phyloP scores from a whole-genome alignment of 2,797 vertebrate genomes.

The Chiloscyllium punctatum region DNA sequence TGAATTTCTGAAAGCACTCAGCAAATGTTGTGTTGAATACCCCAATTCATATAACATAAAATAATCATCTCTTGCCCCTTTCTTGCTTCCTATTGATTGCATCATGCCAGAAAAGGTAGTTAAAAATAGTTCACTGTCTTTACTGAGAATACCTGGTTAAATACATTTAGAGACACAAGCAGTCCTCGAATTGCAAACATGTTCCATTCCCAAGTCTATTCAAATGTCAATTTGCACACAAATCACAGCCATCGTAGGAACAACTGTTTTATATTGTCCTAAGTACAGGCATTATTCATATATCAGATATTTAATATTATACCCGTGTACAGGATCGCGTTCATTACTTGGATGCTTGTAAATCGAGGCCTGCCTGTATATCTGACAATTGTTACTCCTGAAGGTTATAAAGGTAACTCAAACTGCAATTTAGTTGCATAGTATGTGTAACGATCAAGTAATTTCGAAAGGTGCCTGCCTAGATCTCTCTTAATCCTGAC shows the following conservation, averaged over 20 bases:
- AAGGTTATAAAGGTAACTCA: background rate
- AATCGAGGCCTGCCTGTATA: background rate
- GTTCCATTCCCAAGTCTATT: too few relatives aligned
- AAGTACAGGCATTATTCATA: too few relatives aligned
- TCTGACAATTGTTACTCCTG: background rate
- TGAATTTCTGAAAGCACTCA: too few relatives aligned
- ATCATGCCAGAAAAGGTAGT: background rate
- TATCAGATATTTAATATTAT: too few relatives aligned
- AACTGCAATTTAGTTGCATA: background rate
- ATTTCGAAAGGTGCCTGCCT: background rate
- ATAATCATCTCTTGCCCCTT: background rate
- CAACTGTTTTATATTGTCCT: too few relatives aligned
- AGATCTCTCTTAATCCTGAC: background rate
- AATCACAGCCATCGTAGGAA: too few relatives aligned
- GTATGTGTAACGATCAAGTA: background rate
- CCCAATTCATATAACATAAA: background rate
- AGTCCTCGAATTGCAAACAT: too few relatives aligned
- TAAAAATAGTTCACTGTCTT: background rate
- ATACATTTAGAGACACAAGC: too few relatives aligned
- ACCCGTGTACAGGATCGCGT: too few relatives aligned
- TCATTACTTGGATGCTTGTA: background rate
- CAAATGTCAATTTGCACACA: too few relatives aligned
- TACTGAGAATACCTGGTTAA: background rate
- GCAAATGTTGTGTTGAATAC: background rate
- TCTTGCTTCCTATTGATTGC: background rate